A percentile compares a stretch with the other conserved stretches of the same genome.
Evolutionary conservation across 2,888 invertebrate species (phyloP).

Genomic region (Kryphioiulus occultus): DNA sequence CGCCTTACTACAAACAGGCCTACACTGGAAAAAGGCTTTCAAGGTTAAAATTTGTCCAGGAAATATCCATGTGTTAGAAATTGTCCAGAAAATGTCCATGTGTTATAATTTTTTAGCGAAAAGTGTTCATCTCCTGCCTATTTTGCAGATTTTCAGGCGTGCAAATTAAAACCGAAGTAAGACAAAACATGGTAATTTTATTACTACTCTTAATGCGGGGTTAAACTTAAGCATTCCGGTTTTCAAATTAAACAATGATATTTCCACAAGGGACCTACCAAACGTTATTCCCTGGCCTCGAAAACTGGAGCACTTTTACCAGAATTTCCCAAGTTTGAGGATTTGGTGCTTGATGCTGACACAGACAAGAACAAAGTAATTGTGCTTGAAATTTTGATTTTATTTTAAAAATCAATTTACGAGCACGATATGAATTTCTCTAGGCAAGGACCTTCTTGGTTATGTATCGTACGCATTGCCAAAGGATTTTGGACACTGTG

Average conservation of each 20-base stretch:
- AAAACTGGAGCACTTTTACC: slow-evolving; percentile 61
- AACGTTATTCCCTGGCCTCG: slow-evolving; percentile 10
- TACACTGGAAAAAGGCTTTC: slow-evolving; percentile 61
- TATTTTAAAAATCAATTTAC: not conserved
- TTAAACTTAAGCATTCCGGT: too few species aligned
- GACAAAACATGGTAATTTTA: not conserved
- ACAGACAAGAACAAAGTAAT: slow-evolving; percentile 51
- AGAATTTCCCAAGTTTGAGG: slow-evolving; percentile 63
- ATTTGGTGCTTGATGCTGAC: slow-evolving; percentile 60
- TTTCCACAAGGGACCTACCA: not conserved
- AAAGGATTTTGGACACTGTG: slow-evolving; percentile 64
- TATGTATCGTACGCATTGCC: slow-evolving; percentile 66
- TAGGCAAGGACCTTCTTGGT: slow-evolving; percentile 64
- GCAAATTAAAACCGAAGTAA: slow-evolving; percentile 47
- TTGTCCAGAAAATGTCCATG: too few species aligned
- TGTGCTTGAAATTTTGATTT: too few species aligned
- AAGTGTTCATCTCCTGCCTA: not conserved
- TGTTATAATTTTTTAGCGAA: not conserved
- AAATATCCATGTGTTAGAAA: not conserved
- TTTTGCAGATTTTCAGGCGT: slow-evolving; percentile 46
- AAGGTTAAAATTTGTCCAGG: not conserved
- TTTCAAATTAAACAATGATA: not conserved
- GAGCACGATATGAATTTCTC: not conserved
- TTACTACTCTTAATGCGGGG: not conserved
- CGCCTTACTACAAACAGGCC: slow-evolving; percentile 63